A percentile compares a stretch with the other conserved stretches of the same genome.
phyloP scores from a whole-genome alignment of 2,888 invertebrate genomes.

The Phaonia tiefii region DNA sequence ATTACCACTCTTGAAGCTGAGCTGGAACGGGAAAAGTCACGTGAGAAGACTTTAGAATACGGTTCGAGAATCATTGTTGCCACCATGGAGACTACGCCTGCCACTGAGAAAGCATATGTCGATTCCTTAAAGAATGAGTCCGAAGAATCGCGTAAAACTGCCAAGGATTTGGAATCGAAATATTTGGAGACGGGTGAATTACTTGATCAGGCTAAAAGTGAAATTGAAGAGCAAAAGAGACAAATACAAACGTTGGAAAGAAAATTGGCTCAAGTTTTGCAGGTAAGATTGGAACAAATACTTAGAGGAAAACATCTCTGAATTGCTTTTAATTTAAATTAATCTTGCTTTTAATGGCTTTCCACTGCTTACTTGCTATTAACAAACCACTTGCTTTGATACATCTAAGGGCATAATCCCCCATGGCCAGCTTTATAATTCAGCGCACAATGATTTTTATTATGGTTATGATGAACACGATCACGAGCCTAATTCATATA shows the following conservation, averaged over 20 bases:
- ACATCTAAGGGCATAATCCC: slow-evolving; percentile 53
- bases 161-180: slow-evolving; percentile 90
- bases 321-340: slow-evolving; percentile 6
- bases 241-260: slow-evolving; percentile 89
- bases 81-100: slow-evolving; percentile 74
- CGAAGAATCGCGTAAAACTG: slow-evolving; percentile 88
- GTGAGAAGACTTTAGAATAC: slow-evolving; percentile 76
- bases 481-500: slow-evolving; percentile 71
- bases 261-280: slow-evolving; percentile 86
- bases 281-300: slow-evolving; percentile 80
- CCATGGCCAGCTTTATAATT: slow-evolving; percentile 71
- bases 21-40: slow-evolving; percentile 85
- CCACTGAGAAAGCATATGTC: slow-evolving; percentile 85
- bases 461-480: slow-evolving; percentile 78
- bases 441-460: slow-evolving; percentile 77
- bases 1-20: slow-evolving; percentile 91
- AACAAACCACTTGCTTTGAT: background rate
- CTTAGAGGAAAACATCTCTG: too few relatives aligned
- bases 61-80: slow-evolving; percentile 77
- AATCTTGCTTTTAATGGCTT: slow-evolving; percentile 11
- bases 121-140: slow-evolving; percentile 87
- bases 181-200: slow-evolving; percentile 89
- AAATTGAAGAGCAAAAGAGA: slow-evolving; percentile 90
- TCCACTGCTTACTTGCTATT: slow-evolving; percentile 51
- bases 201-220: slow-evolving; percentile 87